Base-by-base conservation (phyloP, 2,113 vertebrate genomes). In the Turdus rufiventris region DNA sequence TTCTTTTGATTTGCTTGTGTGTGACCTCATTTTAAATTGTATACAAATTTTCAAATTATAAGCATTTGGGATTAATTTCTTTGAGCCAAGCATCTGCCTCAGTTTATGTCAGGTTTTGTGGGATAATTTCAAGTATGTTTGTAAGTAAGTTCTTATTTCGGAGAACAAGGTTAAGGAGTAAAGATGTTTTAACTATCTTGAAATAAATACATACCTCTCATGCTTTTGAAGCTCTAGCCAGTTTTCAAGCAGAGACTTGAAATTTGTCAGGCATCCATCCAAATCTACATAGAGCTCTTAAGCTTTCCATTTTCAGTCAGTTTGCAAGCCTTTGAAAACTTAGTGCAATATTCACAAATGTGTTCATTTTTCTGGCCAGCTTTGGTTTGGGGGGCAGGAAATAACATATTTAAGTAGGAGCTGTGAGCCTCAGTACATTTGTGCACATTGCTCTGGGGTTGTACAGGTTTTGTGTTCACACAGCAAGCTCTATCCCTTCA, bases 181-280 rank as follows among this genome's bases (percentile, higher is more conserved):
- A 93, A 65, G 29, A 47, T 54, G 40, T 88, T 95, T 92, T 83
- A 38, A 75, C 42, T 85, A 11, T 61, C 56, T 76, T 61, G 71
- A 85, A 85, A 90, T 76, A 74, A 91, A 66, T 80, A 47, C 38
- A 28, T 93, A 86, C 60, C 82, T 90, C 24, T 62, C 90, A 58
- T 42, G 36, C 36, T 95, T 92, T 85, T 73, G 82, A 90, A 88
- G 28, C 48, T 75, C 15, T 75, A 93, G 50, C 62, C 53, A 89
- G 54, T 72, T 94, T 91, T 85, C 86, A 84, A 78, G 86, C 65
- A 95, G 53, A 89, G 73, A 56, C 89, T 95, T 91, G 91, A 93
- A 73, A 87, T 89, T 87, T 91, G 10, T 50, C 53, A 45, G 57
- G 84, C 80, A 50, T 77, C 58, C 33, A 42, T 92, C 94, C 87